A percentile compares a stretch with the other conserved stretches of the same genome.
phyloP scores from a whole-genome alignment of 2,888 invertebrate species.

The Eristalis arbustorum region DNA sequence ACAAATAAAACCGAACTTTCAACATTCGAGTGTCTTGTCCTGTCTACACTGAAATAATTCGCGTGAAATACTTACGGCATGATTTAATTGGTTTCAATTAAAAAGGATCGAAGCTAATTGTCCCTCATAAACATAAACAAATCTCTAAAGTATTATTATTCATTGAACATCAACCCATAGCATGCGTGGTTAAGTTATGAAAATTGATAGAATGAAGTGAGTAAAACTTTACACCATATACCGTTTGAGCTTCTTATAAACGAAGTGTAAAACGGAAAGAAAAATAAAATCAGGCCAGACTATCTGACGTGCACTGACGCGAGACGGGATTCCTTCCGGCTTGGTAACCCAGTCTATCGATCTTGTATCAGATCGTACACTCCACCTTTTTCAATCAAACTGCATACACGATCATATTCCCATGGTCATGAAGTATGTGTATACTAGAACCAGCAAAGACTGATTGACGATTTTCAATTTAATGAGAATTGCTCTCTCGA shows the following conservation, averaged over 20 bases:
- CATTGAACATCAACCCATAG: background rate
- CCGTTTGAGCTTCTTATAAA: slow-evolving; percentile 44
- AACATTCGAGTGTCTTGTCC: too few relatives aligned
- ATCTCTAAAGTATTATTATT: background rate
- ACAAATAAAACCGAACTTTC: background rate
- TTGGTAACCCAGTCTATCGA: slow-evolving; percentile 63
- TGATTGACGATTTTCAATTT: slow-evolving; percentile 70
- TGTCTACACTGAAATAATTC: too few relatives aligned
- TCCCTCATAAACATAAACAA: slow-evolving; percentile 51
- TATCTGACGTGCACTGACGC: slow-evolving; percentile 63
- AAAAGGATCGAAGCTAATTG: slow-evolving; percentile 43
- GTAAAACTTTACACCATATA: slow-evolving; percentile 56
- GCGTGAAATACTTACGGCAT: background rate
- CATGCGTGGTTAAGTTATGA: slow-evolving; percentile 41
- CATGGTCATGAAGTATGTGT: slow-evolving; percentile 33
- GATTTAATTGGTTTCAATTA: slow-evolving; percentile 17
- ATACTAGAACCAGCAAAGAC: slow-evolving; percentile 41
- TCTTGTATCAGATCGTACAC: slow-evolving; percentile 53
- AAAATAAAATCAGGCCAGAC: slow-evolving; percentile 66
- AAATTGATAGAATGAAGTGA: background rate
- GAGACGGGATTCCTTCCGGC: slow-evolving; percentile 67
- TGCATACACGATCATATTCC: slow-evolving; percentile 58
- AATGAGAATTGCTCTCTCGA: slow-evolving; percentile 59
- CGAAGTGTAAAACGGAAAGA: slow-evolving; percentile 15
- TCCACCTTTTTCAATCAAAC: slow-evolving; percentile 65